Evolutionary conservation across 1,140 invertebrate genomes (phyloP).

Genomic region (Arctopsyche grandis): DNA sequence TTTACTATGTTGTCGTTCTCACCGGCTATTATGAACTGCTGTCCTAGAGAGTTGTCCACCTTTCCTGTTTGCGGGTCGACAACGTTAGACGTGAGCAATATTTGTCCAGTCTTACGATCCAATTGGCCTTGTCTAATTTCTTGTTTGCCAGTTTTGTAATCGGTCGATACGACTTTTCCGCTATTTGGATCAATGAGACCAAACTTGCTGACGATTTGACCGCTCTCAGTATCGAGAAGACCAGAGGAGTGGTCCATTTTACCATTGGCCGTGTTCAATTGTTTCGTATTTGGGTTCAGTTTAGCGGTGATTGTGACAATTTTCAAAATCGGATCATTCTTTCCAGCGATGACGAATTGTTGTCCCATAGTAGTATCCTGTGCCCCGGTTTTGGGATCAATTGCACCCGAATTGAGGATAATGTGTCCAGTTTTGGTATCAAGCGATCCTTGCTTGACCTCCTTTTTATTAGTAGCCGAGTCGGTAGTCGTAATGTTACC

Average conservation of each 20-base stretch:
- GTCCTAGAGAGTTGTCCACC: conserved; percentile 65
- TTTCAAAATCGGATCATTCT: conserved; percentile 68
- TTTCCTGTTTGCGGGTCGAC: conserved; percentile 67
- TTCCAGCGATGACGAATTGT: conserved; percentile 66
- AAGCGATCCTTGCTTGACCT: conserved; percentile 64
- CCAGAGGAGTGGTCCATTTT: conserved; percentile 68
- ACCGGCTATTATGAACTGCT: conserved; percentile 66
- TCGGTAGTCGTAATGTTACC: conserved; percentile 64
- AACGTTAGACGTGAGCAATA: conserved; percentile 66
- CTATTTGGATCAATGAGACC: conserved; percentile 70
- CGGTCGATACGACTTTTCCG: conserved; percentile 66
- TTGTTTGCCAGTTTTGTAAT: conserved; percentile 67
- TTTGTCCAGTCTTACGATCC: conserved; percentile 69
- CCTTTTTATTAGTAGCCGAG: conserved; percentile 65
- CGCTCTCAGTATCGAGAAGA: conserved; percentile 67
- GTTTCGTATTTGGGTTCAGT: conserved; percentile 68
- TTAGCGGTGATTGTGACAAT: conserved; percentile 69
- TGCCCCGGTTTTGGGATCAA: conserved; percentile 66
- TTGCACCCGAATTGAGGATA: conserved; percentile 65
- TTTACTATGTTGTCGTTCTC: conserved; percentile 68
- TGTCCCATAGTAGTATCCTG: conserved; percentile 65
- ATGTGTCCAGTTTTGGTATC: conserved; percentile 70
- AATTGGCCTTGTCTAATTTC: conserved; percentile 66
- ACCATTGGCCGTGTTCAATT: conserved; percentile 67
- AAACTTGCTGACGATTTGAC: conserved; percentile 69